Evolutionary conservation across 2,797 vertebrate genomes (phyloP).

Genomic region (Silurus lanzhouensis): DNA sequence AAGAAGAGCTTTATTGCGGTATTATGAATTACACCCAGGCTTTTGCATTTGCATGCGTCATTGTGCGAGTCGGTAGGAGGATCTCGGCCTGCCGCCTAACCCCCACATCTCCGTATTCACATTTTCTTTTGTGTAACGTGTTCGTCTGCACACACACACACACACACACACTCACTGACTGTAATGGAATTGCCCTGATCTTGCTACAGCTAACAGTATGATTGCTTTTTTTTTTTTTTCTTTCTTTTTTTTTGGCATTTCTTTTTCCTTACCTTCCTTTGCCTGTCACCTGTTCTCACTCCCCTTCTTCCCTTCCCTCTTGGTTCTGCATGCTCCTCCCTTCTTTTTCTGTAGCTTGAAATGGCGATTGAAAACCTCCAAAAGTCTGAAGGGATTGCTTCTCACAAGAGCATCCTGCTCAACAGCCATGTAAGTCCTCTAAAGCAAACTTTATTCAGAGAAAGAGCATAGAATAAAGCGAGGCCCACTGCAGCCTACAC

Average conservation of each 20-base stretch:
- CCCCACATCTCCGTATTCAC: constrained; percentile 61
- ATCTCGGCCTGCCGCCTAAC: constrained; percentile 72
- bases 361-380: constrained; percentile 99
- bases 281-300: constrained; percentile 56
- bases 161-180: constrained; percentile 75
- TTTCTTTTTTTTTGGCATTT: constrained; percentile 64
- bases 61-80: constrained; percentile 41
- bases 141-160: constrained; percentile 65
- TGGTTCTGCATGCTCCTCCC: constrained; percentile 77
- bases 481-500: constrained; percentile 22
- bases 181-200: constrained; percentile 77
- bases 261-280: constrained; percentile 43
- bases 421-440: constrained; percentile 99
- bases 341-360: constrained; percentile 94
- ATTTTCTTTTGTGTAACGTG: constrained; percentile 77
- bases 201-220: constrained; percentile 89
- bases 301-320: constrained; percentile 53
- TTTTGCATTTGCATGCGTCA: constrained; percentile 11
- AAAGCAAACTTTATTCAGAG: constrained; percentile 69
- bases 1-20: neutral
- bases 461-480: constrained; percentile 42
- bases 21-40: constrained; percentile 6
- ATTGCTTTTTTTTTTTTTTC: constrained; percentile 81
- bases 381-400: constrained; percentile 98
- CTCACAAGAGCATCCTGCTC: constrained; percentile 99